These are phyloP conservation scores for Hypothenemus hampei DNA, from an alignment of 1,140 invertebrate species.

Conservation along the genomic window DNA sequence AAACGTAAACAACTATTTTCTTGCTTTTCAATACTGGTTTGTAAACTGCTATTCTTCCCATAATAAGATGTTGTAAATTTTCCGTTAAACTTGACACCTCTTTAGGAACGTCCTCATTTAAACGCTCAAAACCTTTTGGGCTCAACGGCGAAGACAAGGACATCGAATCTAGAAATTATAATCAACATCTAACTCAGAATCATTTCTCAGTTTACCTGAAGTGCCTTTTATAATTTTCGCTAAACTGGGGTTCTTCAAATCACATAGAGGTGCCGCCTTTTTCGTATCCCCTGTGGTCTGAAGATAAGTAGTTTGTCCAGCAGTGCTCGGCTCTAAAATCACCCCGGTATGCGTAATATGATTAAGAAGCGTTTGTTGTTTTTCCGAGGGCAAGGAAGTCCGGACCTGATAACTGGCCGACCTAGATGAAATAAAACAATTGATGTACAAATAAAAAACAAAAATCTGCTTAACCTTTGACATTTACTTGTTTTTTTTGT, in stretches of 20 bases:
- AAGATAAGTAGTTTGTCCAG: conserved; percentile 38
- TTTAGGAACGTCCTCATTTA: conserved; percentile 37
- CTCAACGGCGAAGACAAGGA: conserved; percentile 53
- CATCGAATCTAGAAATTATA: conserved; percentile 52
- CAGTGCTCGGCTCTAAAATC: conserved; percentile 43
- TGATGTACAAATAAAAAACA: neutral
- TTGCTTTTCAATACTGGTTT: conserved; percentile 49
- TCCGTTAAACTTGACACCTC: conserved; percentile 47
- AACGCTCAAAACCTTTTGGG: conserved; percentile 40
- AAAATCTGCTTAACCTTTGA: neutral
- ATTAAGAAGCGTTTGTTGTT: conserved; percentile 47
- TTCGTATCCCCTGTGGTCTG: conserved; percentile 33
- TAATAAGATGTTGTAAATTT: conserved; percentile 51
- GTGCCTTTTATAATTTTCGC: conserved; percentile 47
- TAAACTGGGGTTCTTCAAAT: conserved; percentile 44
- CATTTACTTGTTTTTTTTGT: neutral
- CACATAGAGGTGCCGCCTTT: conserved; percentile 38
- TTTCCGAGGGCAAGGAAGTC: conserved; percentile 43
- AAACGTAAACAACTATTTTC: conserved; percentile 64
- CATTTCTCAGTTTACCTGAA: conserved; percentile 38
- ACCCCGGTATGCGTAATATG: conserved; percentile 45
- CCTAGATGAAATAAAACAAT: conserved; percentile 32
- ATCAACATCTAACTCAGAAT: neutral
- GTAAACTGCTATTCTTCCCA: conserved; percentile 51
- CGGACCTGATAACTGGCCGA: conserved; percentile 47